phyloP scores from a whole-genome alignment of 2,888 invertebrate genomes.

The Mythimna loreyi region DNA sequence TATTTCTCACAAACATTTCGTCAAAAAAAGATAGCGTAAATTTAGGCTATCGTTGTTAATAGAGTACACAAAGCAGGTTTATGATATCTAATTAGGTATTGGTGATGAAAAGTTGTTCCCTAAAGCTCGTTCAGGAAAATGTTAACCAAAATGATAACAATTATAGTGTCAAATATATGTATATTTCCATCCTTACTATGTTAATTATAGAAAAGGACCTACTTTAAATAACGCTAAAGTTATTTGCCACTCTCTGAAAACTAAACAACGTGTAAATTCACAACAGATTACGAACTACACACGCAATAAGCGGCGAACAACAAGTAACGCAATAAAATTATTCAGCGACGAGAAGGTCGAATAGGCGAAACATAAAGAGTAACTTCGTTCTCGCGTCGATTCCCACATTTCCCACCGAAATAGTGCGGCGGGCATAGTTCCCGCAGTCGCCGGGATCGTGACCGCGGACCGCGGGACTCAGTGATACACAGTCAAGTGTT shows the following conservation, averaged over 20 bases:
- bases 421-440: slow-evolving; percentile 62
- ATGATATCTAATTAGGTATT: slow-evolving; percentile 2
- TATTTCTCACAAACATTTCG: slow-evolving; percentile 5
- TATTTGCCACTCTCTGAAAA: slow-evolving; percentile 43
- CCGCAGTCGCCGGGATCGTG: slow-evolving; percentile 50
- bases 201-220: slow-evolving; percentile 50
- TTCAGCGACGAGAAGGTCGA: slow-evolving; percentile 52
- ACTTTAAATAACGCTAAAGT: slow-evolving; percentile 52
- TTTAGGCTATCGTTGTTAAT: slow-evolving; percentile 7
- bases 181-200: slow-evolving; percentile 31
- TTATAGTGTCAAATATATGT: slow-evolving; percentile 24
- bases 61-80: neutral
- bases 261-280: slow-evolving; percentile 56
- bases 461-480: slow-evolving; percentile 40
- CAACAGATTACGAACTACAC: slow-evolving; percentile 63
- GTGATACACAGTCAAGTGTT: slow-evolving; percentile 54
- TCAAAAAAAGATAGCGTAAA: slow-evolving; percentile 9
- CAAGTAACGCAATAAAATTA: slow-evolving; percentile 64
- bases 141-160: slow-evolving; percentile 8
- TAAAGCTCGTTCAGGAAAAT: slow-evolving; percentile 1
- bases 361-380: slow-evolving; percentile 54
- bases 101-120: neutral
- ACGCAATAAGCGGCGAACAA: slow-evolving; percentile 61
- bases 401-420: slow-evolving; percentile 54
- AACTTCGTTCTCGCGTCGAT: slow-evolving; percentile 62